Conservation (phyloP, 2,888 invertebrate species). For the Polydrusus pterygomalis region DNA sequence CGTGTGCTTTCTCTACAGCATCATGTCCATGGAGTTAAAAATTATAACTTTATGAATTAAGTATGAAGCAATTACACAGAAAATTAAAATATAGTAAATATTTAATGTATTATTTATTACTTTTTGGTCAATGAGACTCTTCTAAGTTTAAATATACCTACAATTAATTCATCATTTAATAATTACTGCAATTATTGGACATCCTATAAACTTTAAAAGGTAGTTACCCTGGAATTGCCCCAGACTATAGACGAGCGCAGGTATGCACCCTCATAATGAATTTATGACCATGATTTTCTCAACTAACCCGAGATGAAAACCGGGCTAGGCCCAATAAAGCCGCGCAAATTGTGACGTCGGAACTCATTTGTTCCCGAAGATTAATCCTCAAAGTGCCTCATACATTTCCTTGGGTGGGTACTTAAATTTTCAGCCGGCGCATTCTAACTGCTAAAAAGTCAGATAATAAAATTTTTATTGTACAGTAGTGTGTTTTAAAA, state of each 20-base stretch:
- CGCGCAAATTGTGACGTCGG: conserved; percentile 55
- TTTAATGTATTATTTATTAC: no score
- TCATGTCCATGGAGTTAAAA: no score
- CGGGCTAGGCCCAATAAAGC: conserved; percentile 51
- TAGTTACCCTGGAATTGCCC: neutral
- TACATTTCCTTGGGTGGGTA: conserved; percentile 51
- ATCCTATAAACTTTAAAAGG: neutral
- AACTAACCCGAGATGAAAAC: conserved; percentile 47
- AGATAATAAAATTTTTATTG: neutral
- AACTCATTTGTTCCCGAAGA: conserved; percentile 54
- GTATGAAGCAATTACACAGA: no score
- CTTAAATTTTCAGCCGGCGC: conserved; percentile 44
- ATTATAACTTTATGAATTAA: no score
- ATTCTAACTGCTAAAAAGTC: conserved; percentile 33
- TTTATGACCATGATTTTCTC: conserved; percentile 49
- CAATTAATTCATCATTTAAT: no score
- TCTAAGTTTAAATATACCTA: no score
- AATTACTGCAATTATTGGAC: no score
- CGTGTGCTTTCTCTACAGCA: no score
- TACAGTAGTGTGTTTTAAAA: neutral
- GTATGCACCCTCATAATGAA: conserved; percentile 48
- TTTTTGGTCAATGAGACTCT: no score
- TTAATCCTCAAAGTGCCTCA: conserved; percentile 55
- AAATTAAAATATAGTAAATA: no score
- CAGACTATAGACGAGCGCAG: conserved; percentile 15